Conservation (phyloP, 1,140 invertebrate genomes). For the Pogonomyrmex californicus region DNA sequence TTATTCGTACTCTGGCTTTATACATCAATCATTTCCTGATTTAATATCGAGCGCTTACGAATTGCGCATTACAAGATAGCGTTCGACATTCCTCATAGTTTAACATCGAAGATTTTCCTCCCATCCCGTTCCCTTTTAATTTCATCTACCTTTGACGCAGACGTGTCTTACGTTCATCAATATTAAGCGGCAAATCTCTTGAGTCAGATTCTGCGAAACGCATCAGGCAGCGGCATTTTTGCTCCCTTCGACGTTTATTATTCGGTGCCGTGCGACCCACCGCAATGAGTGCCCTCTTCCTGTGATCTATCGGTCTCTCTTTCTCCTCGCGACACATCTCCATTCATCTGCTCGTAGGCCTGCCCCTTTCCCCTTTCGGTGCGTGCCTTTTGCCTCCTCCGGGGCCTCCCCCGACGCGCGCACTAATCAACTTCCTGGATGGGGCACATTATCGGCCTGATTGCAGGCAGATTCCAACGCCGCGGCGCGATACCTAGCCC, state of each 20-base stretch:
- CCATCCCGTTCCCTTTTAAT: not conserved
- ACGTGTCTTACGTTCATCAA: not conserved
- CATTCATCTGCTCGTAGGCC: slow-evolving; percentile 33
- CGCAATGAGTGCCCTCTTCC: slow-evolving; percentile 81
- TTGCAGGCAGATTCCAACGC: slow-evolving; percentile 80
- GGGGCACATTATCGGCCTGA: slow-evolving; percentile 84
- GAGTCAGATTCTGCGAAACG: slow-evolving; percentile 64
- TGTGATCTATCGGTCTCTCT: slow-evolving; percentile 77
- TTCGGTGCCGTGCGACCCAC: slow-evolving; percentile 81
- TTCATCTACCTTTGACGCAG: not conserved
- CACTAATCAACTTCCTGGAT: slow-evolving; percentile 82
- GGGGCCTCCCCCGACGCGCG: slow-evolving; percentile 42
- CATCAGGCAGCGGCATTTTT: slow-evolving; percentile 63
- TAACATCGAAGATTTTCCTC: not conserved
- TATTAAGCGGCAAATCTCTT: not conserved
- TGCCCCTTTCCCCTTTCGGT: slow-evolving; percentile 56
- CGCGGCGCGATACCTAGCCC: slow-evolving; percentile 76
- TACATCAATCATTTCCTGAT: not conserved
- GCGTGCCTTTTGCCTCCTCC: slow-evolving; percentile 58
- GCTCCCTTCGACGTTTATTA: slow-evolving; percentile 74
- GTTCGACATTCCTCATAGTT: slow-evolving; percentile 14
- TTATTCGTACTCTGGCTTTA: not conserved
- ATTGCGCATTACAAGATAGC: not conserved
- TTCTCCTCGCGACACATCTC: slow-evolving; percentile 59
- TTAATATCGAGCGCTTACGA: not conserved